Conservation (phyloP, 2,113 vertebrate genomes). For the Eptesicus fuscus region DNA sequence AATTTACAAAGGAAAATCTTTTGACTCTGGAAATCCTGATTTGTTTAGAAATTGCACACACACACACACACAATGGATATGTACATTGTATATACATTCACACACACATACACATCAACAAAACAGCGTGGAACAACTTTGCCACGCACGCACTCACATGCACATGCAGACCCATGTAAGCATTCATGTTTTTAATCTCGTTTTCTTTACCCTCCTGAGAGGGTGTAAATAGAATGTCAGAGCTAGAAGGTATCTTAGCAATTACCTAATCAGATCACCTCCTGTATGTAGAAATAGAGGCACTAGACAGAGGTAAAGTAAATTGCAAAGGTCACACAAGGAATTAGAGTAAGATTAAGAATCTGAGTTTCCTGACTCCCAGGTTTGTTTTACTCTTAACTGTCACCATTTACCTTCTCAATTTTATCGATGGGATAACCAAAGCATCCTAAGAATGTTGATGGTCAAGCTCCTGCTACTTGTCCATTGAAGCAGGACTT, state of each 20-base stretch:
- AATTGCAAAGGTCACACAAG: slow-evolving; percentile 63
- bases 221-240: slow-evolving; percentile 38
- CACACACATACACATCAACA: neutral
- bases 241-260: slow-evolving; percentile 18
- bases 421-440: slow-evolving; percentile 67
- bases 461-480: slow-evolving; percentile 59
- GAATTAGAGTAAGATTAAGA: slow-evolving; percentile 67
- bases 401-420: slow-evolving; percentile 66
- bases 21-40: slow-evolving; percentile 41
- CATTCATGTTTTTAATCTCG: neutral
- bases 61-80: neutral
- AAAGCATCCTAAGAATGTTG: slow-evolving; percentile 71
- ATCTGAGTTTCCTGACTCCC: slow-evolving; percentile 55
- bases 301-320: slow-evolving; percentile 39
- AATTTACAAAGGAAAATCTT: slow-evolving; percentile 37
- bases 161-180: neutral
- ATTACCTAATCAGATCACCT: slow-evolving; percentile 51
- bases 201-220: slow-evolving; percentile 34
- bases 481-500: slow-evolving; percentile 55
- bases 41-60: slow-evolving; percentile 17
- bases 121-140: neutral
- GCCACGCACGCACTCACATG: neutral
- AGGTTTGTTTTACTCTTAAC: slow-evolving; percentile 64
- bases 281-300: slow-evolving; percentile 47
- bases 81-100: neutral